Evolutionary conservation across 2,888 invertebrate species (phyloP), one percentile per base, ranked within the genome.

Genomic region (Nephrotoma appendiculata): DNA sequence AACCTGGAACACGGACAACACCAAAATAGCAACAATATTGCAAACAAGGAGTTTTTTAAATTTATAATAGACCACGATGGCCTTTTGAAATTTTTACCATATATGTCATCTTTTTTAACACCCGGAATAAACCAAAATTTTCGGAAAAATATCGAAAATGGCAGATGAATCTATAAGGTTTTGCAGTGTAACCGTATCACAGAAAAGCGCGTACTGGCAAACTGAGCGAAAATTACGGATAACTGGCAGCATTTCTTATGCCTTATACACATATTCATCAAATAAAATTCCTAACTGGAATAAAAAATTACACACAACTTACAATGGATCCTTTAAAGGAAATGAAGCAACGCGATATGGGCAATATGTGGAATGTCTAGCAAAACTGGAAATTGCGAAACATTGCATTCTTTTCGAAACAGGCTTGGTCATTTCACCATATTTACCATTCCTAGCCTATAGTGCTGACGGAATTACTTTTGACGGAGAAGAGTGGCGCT

Each of bases 111-210:
- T 87, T 92, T 92, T 48, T 91, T 90, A 45, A 88, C 88, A 6
- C 89, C 86, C 91, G 90, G 91, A 88, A 88, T 11, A 88, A 43
- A 86, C n/a, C 88, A 88, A 87, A 88, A 52, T 42, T 87, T 57
- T 12, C 31, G 19, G 11, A 86, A 42, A 45, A 45, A 45, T 86
- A 15, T 71, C 41, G 12, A 57, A 57, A 42, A 57, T 86, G 6
- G 11, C 12, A 87, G 44, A 87, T 42, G 86, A 87, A 86, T 57
- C 86, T 86, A 83, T 45, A n/a, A 45, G 71, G 41, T 44, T 86
- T 42, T 86, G 86, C 19, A 44, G 43, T 12, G 44, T 11, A 42
- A 85, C 85, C 42, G n/a, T 85, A 15, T 43, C 42, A 15, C 45
- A 85, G 15, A 85, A 12, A 15, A 43, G 44, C 44, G 43, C 85